These are phyloP conservation scores for Drosophila albomicans DNA, from an alignment of 1,140 invertebrate species.

Conservation along the genomic window DNA sequence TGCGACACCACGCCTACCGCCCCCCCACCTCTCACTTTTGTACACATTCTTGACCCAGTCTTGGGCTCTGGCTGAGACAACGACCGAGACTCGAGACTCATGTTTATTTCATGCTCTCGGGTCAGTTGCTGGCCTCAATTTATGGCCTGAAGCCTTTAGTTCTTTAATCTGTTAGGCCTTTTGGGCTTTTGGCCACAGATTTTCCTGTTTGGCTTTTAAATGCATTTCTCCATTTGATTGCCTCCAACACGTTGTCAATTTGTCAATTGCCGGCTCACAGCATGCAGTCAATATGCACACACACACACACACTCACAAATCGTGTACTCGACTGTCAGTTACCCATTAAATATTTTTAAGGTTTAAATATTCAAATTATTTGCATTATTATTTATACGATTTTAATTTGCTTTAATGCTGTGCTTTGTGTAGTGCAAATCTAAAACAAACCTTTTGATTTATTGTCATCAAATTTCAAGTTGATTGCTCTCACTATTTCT, in stretches of 20 bases:
- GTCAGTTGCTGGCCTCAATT: conserved; percentile 28
- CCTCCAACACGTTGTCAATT: conserved; percentile 17
- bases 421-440: no score
- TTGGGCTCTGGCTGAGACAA: not conserved
- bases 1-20: conserved; percentile 20
- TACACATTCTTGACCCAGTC: conserved; percentile 11
- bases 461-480: no score
- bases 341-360: not conserved
- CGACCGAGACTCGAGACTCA: conserved; percentile 4
- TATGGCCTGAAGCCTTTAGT: conserved; percentile 3
- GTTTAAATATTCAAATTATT: not conserved
- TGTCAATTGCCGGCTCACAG: conserved; percentile 9
- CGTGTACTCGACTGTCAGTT: not conserved
- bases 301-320: not conserved
- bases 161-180: conserved; percentile 7
- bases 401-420: no score
- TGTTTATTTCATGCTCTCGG: conserved; percentile 24
- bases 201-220: conserved; percentile 5
- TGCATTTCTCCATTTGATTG: conserved; percentile 10
- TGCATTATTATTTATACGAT: no score
- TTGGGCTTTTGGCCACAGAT: not conserved
- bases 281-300: not conserved
- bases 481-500: no score
- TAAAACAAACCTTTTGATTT: no score
- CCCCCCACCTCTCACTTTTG: not conserved